Evolutionary conservation across 1,140 invertebrate genomes (phyloP).

Genomic region (Leptopilina clavipes): DNA sequence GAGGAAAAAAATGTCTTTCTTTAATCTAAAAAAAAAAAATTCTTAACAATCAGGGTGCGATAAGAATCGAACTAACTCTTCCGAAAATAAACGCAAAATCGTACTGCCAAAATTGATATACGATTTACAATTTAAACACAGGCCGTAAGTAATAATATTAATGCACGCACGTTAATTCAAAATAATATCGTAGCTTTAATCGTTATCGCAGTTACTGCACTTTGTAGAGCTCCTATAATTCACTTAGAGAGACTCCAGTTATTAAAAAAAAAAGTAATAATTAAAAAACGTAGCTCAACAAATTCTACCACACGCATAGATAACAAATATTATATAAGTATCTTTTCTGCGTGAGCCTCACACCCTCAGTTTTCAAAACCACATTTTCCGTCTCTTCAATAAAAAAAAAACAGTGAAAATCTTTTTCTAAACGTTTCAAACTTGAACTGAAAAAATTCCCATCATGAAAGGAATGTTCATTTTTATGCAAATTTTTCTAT

Average conservation of each 20-base stretch:
- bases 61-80: slow-evolving; percentile 14
- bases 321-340: slow-evolving; percentile 2
- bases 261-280: slow-evolving; percentile 23
- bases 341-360: slow-evolving; percentile 6
- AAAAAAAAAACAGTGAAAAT: neutral
- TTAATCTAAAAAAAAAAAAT: neutral
- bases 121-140: slow-evolving; percentile 59
- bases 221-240: slow-evolving; percentile 70
- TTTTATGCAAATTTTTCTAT: no score
- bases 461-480: no score
- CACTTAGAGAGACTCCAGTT: slow-evolving; percentile 59
- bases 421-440: neutral
- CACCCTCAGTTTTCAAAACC: neutral
- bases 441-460: neutral
- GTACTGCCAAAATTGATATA: slow-evolving; percentile 59
- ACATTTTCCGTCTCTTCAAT: neutral
- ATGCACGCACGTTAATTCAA: slow-evolving; percentile 72
- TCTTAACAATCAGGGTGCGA: neutral
- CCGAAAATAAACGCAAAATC: slow-evolving; percentile 12
- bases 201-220: slow-evolving; percentile 72
- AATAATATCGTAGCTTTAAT: slow-evolving; percentile 73
- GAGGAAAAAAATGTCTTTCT: neutral
- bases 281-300: slow-evolving; percentile 37
- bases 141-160: slow-evolving; percentile 60
- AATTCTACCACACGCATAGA: slow-evolving; percentile 18